These are phyloP conservation scores for Noturus placidus DNA, from an alignment of 2,113 vertebrate genomes.

Conservation along the genomic window DNA sequence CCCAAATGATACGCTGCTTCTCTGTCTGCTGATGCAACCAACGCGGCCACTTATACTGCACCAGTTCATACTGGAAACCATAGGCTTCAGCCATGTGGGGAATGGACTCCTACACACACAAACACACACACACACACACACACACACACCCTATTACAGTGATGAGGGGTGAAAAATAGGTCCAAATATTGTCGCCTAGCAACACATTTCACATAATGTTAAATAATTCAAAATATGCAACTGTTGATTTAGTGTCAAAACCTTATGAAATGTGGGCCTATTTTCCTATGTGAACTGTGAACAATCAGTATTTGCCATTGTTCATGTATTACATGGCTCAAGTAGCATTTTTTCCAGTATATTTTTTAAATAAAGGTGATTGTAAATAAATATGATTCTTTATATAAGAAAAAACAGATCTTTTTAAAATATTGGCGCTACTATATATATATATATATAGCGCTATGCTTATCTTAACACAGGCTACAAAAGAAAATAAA, in stretches of 20 bases:
- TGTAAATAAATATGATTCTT: not conserved
- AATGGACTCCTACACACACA: conserved; percentile 81
- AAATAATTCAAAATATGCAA: conserved; percentile 15
- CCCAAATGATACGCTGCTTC: conserved; percentile 97
- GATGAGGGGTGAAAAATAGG: not conserved
- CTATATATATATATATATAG: too few species aligned
- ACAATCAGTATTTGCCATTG: not conserved
- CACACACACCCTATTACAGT: not conserved
- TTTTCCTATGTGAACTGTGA: not conserved
- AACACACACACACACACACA: conserved; percentile 27
- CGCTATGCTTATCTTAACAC: too few species aligned
- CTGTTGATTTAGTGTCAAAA: not conserved
- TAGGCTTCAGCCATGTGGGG: conserved; percentile 88
- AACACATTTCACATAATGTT: not conserved
- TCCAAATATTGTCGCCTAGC: not conserved
- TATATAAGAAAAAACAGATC: not conserved
- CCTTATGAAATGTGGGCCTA: not conserved
- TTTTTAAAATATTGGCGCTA: too few species aligned
- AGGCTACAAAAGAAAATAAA: not conserved
- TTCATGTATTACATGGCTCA: not conserved
- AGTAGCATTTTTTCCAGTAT: not conserved
- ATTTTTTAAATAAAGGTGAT: not conserved
- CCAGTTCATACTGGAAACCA: conserved; percentile 89
- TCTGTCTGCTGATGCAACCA: conserved; percentile 96
- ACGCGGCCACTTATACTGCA: conserved; percentile 94